phyloP scores from a whole-genome alignment of 2,888 invertebrate species.

The Chalcis sispes region DNA sequence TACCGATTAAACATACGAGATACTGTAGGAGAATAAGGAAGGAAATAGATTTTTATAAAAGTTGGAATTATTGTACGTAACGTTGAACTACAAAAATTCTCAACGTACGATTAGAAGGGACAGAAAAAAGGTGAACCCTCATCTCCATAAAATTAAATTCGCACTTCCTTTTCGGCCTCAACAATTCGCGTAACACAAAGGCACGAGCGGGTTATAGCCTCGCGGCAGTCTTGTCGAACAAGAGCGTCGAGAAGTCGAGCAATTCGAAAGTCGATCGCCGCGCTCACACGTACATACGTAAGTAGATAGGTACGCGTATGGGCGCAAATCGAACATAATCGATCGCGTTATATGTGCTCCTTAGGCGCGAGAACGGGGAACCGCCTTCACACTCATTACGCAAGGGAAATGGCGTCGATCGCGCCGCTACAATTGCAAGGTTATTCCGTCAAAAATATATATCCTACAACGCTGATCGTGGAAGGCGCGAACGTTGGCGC shows the following conservation, averaged over 20 bases:
- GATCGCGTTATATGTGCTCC: slow-evolving; percentile 19
- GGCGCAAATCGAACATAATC: slow-evolving; percentile 36
- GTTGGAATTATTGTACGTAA: too few species aligned
- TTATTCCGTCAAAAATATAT: slow-evolving; percentile 47
- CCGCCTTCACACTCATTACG: slow-evolving; percentile 54
- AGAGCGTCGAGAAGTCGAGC: slow-evolving; percentile 34
- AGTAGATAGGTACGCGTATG: too few species aligned
- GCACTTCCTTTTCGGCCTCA: too few species aligned
- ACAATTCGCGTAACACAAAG: too few species aligned
- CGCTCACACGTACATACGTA: neutral
- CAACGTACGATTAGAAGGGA: too few species aligned
- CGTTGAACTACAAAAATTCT: too few species aligned
- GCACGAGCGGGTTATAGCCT: neutral
- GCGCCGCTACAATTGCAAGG: slow-evolving; percentile 36
- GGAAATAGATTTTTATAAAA: too few species aligned
- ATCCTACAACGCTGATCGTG: neutral
- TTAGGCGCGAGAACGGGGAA: slow-evolving; percentile 22
- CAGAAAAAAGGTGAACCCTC: too few species aligned
- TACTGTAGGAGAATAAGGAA: too few species aligned
- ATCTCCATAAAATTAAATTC: too few species aligned
- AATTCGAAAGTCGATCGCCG: slow-evolving; percentile 37
- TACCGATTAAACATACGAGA: too few species aligned
- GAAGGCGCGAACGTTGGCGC: neutral
- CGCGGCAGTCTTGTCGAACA: slow-evolving; percentile 26
- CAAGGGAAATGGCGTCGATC: slow-evolving; percentile 43